These are phyloP conservation scores for Pelagia noctiluca DNA, from an alignment of 30 jellyfish, hydroid and myxozoan genomes.

Conservation along the genomic window DNA sequence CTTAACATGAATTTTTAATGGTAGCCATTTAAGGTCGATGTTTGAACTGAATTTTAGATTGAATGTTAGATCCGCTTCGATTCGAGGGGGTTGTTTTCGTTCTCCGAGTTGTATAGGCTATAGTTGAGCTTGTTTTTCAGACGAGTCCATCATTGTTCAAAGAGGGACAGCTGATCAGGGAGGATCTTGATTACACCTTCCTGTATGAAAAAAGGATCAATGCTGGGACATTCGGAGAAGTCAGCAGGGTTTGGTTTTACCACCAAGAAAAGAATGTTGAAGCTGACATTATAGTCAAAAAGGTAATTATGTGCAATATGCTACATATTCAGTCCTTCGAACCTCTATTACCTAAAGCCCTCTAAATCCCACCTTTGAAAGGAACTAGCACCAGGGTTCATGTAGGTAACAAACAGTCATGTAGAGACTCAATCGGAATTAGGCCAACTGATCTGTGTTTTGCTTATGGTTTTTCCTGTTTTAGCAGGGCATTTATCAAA, in stretches of 20 bases:
- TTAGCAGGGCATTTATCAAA: neutral
- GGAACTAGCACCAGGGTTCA: neutral
- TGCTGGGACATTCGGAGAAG: slow-evolving; percentile 45
- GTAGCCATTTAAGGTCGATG: too few species aligned
- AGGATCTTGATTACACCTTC: slow-evolving; percentile 31
- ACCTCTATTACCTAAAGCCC: neutral
- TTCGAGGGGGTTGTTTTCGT: too few species aligned
- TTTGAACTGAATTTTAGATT: too few species aligned
- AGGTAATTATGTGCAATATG: slow-evolving; percentile 21
- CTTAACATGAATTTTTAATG: too few species aligned
- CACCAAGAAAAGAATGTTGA: neutral
- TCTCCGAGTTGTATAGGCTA: neutral
- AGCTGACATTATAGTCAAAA: slow-evolving; percentile 55
- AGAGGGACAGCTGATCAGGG: neutral
- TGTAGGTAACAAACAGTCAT: neutral
- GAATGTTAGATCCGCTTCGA: too few species aligned
- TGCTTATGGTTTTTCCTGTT: neutral
- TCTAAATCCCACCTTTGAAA: neutral
- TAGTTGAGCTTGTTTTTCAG: neutral
- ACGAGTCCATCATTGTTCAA: slow-evolving; percentile 34
- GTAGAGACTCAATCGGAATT: neutral
- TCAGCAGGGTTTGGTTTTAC: slow-evolving; percentile 40
- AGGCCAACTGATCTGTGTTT: neutral
- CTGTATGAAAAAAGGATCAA: slow-evolving; percentile 4
- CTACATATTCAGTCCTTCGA: too few species aligned